A percentile compares a stretch with the other conserved stretches of the same genome.
These are phyloP conservation scores for Synergus laeviventris DNA, from an alignment of 2,888 invertebrate species.

Conservation along the genomic window DNA sequence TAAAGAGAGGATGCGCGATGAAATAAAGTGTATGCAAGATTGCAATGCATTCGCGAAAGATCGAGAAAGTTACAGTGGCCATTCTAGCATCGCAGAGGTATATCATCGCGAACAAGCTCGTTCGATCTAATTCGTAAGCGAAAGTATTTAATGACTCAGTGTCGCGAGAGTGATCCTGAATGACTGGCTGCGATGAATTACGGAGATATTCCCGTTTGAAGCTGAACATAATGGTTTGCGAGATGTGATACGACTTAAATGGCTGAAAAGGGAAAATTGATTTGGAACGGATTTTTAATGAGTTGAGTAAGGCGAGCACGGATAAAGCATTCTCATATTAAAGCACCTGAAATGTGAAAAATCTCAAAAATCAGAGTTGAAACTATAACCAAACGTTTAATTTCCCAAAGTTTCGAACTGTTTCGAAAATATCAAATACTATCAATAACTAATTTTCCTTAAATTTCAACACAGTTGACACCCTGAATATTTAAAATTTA, in stretches of 20 bases:
- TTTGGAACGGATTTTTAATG: slow-evolving; percentile 16
- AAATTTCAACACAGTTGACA: no score
- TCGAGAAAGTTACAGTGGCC: slow-evolving; percentile 10
- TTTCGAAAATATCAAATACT: no score
- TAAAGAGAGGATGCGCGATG: background rate
- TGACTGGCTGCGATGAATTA: slow-evolving; percentile 27
- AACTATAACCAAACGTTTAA: no score
- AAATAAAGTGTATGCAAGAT: background rate
- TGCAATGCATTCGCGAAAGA: background rate
- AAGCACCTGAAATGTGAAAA: background rate
- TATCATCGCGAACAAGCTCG: slow-evolving; percentile 5
- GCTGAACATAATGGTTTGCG: background rate
- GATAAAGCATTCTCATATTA: background rate
- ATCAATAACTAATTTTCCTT: no score
- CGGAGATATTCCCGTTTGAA: slow-evolving; percentile 17
- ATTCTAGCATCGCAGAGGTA: background rate
- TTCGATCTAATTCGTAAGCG: slow-evolving; percentile 31
- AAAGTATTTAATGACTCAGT: slow-evolving; percentile 38
- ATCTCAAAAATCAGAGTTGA: no score
- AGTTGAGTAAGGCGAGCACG: background rate
- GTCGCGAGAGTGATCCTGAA: slow-evolving; percentile 38
- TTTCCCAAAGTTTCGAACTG: no score
- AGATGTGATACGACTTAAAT: slow-evolving; percentile 21
- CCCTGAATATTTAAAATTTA: no score
- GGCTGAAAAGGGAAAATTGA: slow-evolving; percentile 18